Percentiles rank a stretch among this genome's conserved stretches.
Conservation (phyloP, 2,888 invertebrate species). For the Hypolimnas misippus region DNA sequence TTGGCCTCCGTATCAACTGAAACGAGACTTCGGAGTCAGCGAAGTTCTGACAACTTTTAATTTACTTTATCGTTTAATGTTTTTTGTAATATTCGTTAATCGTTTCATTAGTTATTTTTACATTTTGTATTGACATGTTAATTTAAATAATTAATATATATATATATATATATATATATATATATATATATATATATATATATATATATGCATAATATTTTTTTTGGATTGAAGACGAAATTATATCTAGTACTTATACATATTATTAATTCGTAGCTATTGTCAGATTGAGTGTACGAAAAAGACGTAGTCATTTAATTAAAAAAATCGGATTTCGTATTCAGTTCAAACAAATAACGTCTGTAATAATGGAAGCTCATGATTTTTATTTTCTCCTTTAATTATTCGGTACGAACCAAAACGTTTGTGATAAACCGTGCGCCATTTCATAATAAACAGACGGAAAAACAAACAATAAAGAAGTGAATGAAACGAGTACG, state of each 20-base stretch:
- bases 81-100: not conserved
- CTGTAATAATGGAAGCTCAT: constrained; percentile 1
- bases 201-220: too few species aligned
- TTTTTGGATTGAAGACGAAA: too few species aligned
- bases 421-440: constrained; percentile 55
- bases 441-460: constrained; percentile 61
- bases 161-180: too few species aligned
- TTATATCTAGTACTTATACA: too few species aligned
- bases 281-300: not conserved
- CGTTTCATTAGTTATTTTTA: not conserved
- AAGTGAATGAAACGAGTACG: constrained; percentile 72
- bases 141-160: too few species aligned
- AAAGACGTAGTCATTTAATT: not conserved
- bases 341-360: not conserved
- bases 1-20: constrained; percentile 57
- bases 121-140: too few species aligned
- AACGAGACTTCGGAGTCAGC: constrained; percentile 48
- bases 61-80: constrained; percentile 19
- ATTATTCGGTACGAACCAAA: constrained; percentile 41
- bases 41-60: constrained; percentile 24
- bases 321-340: not conserved
- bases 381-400: constrained; percentile 21
- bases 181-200: too few species aligned
- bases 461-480: constrained; percentile 72
- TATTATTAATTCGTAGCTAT: not conserved